Evolutionary conservation across 2,113 vertebrate genomes (phyloP).

Genomic region (Crotalus viridis): DNA sequence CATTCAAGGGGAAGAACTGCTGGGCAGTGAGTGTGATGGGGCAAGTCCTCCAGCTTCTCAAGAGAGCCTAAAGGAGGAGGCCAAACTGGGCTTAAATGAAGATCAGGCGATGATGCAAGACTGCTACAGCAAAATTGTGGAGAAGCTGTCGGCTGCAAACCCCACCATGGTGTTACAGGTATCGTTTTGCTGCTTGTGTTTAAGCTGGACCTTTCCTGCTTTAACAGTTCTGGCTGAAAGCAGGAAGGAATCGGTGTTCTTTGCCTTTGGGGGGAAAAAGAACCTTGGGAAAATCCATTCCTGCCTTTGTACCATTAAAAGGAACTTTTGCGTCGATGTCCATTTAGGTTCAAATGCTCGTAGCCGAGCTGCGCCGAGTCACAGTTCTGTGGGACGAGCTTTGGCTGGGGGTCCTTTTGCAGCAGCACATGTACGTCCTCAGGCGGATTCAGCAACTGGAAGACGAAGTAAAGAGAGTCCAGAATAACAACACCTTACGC

Average conservation of each 20-base stretch:
- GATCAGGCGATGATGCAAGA: conserved; percentile 99
- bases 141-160: conserved; percentile 91
- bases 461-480: conserved; percentile 96
- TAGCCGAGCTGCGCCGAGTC: conserved; percentile 93
- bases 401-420: conserved; percentile 92
- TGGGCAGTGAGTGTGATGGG: conserved; percentile 80
- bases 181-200: conserved; percentile 16
- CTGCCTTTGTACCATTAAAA: background rate
- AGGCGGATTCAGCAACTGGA: conserved; percentile 93
- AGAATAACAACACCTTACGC: conserved; percentile 93
- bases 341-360: conserved; percentile 91
- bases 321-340: background rate
- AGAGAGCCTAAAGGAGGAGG: conserved; percentile 82
- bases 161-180: conserved; percentile 99
- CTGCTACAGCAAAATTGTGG: conserved; percentile 98
- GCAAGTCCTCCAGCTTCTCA: conserved; percentile 81
- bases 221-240: accelerated
- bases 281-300: background rate
- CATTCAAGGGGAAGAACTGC: conserved; percentile 88
- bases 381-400: conserved; percentile 97
- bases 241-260: background rate
- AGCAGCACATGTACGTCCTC: conserved; percentile 96
- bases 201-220: background rate
- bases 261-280: background rate
- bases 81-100: conserved; percentile 85